Evolutionary conservation across 2,888 invertebrate species (phyloP), one percentile per base, ranked within the genome.

Genomic region (Lutraria lutraria): DNA sequence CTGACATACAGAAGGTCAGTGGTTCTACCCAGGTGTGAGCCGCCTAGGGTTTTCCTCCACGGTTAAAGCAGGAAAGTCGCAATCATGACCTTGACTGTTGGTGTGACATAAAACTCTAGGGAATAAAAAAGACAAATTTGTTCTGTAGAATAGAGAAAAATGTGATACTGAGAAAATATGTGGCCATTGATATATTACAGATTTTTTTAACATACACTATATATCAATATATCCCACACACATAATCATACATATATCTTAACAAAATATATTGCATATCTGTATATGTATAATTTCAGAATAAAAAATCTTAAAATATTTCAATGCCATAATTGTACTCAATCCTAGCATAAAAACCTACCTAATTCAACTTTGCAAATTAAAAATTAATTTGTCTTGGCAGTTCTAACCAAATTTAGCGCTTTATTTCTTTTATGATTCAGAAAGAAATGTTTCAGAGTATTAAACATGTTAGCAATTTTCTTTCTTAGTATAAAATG

Each of bases 151-250:
- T 43, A 43, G 43, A 43, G 2, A 4, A 4, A 43, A 43, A 43
- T 4, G 8, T 43, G 43, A 43, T 43, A 43, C 43, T 43, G 2
- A 43, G 43, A 43, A 43, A 43, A 43, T 43, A 43, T 43, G 43
- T 43, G 43, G 8, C 43, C 43, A 43, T 43, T 2, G n/a, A n/a
- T n/a, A n/a, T n/a, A 4, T 43, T 43, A 43, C 43, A 43, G 43
- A n/a, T 68, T 6, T 68, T 68, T 25, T n/a, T 25, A 68, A 68
- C 63, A 25, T n/a, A 68, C 63, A 68, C 63, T 12, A 68, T 68
- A 25, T 68, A 68, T 68, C 63, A 68, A 68, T 68, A 68, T 68
- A 68, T 25, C 63, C n/a, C 63, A 68, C 25, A 68, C n/a, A 25
- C 25, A 63, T 63, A n/a, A n/a, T n/a, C n/a, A n/a, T n/a, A n/a